Conservation (phyloP, 2,113 vertebrate species). For the Smithornis capensis region DNA sequence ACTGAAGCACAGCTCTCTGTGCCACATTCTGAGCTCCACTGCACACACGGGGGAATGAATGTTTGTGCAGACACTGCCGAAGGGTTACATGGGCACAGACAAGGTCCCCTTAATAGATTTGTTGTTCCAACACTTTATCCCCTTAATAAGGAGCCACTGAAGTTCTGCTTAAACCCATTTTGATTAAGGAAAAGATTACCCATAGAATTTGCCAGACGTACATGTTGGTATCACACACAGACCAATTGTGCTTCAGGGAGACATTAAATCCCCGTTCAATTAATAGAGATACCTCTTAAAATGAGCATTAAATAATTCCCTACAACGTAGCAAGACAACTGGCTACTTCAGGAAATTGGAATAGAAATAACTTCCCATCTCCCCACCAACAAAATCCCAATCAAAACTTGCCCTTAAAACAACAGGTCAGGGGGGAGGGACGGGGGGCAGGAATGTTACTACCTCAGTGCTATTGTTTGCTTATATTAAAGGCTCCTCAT, state of each 20-base stretch:
- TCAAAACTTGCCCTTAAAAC: background rate
- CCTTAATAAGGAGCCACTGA: background rate
- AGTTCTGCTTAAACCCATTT: background rate
- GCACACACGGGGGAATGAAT: background rate
- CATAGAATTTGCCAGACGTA: background rate
- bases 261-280: conserved; percentile 34
- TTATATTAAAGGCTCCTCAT: conserved; percentile 10
- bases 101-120: background rate
- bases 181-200: conserved; percentile 5
- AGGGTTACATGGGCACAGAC: background rate
- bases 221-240: background rate
- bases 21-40: background rate
- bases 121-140: background rate
- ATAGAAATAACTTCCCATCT: background rate
- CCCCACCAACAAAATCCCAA: background rate
- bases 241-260: conserved; percentile 26
- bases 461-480: background rate
- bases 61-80: background rate
- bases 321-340: background rate
- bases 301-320: conserved; percentile 51
- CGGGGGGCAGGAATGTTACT: background rate
- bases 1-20: background rate
- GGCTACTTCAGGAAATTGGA: background rate
- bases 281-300: conserved; percentile 37
- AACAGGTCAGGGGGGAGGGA: background rate